Percentiles rank a stretch among this genome's conserved stretches.
Conservation (phyloP, 1,140 invertebrate genomes). For the Eurosta solidaginis region DNA sequence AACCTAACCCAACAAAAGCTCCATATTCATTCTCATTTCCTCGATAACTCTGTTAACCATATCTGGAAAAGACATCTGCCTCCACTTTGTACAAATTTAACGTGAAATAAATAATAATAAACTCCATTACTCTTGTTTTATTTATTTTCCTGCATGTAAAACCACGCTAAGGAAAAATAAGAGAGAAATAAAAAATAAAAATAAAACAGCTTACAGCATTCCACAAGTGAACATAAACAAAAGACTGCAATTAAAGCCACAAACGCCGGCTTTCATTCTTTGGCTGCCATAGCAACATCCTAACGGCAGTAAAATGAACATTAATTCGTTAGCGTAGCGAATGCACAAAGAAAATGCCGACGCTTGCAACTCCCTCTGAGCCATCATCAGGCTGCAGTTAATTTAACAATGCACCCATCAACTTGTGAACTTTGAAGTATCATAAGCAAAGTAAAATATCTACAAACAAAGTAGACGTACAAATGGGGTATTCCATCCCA, state of each 20-base stretch:
- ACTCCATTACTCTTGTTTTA: no score
- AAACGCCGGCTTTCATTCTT: neutral
- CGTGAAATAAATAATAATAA: no score
- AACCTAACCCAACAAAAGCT: no score
- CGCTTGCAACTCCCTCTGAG: neutral
- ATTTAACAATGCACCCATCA: neutral
- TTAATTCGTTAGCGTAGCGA: slow-evolving; percentile 10
- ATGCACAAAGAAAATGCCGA: neutral
- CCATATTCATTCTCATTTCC: no score
- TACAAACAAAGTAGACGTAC: no score
- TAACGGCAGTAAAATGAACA: neutral
- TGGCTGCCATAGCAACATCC: neutral
- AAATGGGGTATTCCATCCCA: no score
- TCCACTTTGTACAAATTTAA: no score
- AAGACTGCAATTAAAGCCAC: neutral
- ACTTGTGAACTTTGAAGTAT: neutral
- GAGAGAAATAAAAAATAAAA: neutral
- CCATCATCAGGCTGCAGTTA: neutral
- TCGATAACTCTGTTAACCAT: no score
- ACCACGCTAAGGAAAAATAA: no score
- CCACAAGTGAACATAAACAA: slow-evolving; percentile 4
- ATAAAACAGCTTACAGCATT: neutral
- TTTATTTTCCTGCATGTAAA: no score
- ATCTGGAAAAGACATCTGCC: no score
- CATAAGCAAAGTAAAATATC: neutral